These are phyloP conservation scores for Zaprionus inermis DNA, from an alignment of 1,140 invertebrate species.

Conservation along the genomic window DNA sequence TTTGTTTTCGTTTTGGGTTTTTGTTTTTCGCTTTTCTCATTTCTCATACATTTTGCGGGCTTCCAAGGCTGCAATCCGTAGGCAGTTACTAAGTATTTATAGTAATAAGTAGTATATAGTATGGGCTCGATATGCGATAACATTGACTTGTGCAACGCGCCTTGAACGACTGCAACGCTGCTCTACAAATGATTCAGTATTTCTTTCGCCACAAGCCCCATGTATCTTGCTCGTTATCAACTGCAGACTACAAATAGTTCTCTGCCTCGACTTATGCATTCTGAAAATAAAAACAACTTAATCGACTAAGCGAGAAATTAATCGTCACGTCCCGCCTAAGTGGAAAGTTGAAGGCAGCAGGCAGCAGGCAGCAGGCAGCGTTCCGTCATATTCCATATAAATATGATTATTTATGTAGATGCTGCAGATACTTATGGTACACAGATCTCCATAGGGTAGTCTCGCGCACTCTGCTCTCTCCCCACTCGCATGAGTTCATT, in stretches of 20 bases:
- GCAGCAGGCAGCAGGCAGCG: no score
- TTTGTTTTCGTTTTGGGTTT: conserved; percentile 10
- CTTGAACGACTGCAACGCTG: conserved; percentile 19
- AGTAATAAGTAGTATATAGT: not conserved
- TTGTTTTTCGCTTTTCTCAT: not conserved
- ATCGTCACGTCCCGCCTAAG: conserved; percentile 67
- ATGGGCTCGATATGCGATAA: not conserved
- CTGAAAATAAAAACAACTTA: conserved; percentile 71
- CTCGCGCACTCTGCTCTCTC: not conserved
- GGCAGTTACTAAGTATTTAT: not conserved
- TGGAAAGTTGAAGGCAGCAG: conserved; percentile 24
- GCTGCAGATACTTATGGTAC: not conserved
- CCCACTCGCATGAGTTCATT: conserved; percentile 61
- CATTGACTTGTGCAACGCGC: not conserved
- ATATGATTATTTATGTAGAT: conserved; percentile 13
- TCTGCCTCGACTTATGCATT: not conserved
- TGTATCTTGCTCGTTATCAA: conserved; percentile 1
- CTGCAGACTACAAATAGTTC: conserved; percentile 24
- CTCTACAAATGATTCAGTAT: conserved; percentile 34
- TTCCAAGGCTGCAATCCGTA: not conserved
- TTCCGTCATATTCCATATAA: conserved; percentile 11
- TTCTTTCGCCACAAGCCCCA: not conserved
- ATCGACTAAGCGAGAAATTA: conserved; percentile 60
- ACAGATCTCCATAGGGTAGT: not conserved
- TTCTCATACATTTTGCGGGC: conserved; percentile 1